Conservation (phyloP, 2,113 vertebrate species). For the Brachirus orientalis region DNA sequence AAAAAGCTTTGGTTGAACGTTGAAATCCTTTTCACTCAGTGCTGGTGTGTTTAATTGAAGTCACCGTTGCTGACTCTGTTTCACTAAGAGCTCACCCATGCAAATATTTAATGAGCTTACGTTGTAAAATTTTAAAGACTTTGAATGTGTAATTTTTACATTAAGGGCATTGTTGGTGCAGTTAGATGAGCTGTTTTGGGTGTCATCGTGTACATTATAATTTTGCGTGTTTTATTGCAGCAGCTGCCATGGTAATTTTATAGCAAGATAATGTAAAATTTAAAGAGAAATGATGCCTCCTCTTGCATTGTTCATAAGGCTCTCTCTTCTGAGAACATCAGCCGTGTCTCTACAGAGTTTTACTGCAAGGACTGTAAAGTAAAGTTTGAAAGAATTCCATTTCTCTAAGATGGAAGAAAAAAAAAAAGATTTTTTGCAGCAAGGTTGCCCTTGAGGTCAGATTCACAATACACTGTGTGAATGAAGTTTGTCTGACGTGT, state of each 20-base stretch:
- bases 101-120: too few species aligned
- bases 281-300: neutral
- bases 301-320: too few species aligned
- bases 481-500: slow-evolving; percentile 6
- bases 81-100: neutral
- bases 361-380: neutral
- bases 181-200: neutral
- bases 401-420: slow-evolving; percentile 3
- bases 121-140: neutral
- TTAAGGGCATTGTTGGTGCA: too few species aligned
- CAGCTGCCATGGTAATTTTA: neutral
- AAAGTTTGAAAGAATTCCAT: neutral
- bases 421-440: too few species aligned
- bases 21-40: neutral
- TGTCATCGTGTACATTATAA: neutral
- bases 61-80: neutral
- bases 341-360: neutral
- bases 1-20: neutral
- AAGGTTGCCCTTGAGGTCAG: slow-evolving; percentile 2
- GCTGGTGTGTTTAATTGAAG: neutral
- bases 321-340: neutral
- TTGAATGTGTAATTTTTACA: neutral
- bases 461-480: slow-evolving; percentile 1
- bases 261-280: neutral
- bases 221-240: neutral